Evolutionary conservation across 2,888 invertebrate genomes (phyloP), one percentile per base, ranked within the genome.

Genomic region (Arge pagana): DNA sequence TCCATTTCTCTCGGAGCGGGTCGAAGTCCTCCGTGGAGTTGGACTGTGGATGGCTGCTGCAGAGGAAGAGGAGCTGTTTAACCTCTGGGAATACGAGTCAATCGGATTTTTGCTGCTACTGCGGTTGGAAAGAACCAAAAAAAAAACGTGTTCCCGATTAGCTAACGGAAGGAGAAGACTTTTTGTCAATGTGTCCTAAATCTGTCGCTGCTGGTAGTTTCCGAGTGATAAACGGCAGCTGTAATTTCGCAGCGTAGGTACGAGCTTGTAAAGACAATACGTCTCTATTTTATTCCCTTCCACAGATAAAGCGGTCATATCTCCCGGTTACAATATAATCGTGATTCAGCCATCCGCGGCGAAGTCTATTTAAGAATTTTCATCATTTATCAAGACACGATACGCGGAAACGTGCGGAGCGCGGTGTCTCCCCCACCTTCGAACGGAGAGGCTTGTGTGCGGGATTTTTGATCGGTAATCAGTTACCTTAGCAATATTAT

Each of bases 231-330:
- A 67, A 66, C 63, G 63, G 53, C 60, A 53, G 48, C 24, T 58
- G 54, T 58, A 53, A 56, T 57, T 58, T 33, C 51, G 48, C 51
- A 58, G 52, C 57, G 53, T 61, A 59, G 64, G 62, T 63, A 66
- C 66, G 60, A 61, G 62, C 60, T 58, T 64, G 61, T 57, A 64
- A 65, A 65, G 64, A 65, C 65, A 69, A 66, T 65, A 70, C 68
- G 62, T 68, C 70, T 68, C 65, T 68, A 68, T 68, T 67, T 68
- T 68, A 68, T 67, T 65, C 65, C 52, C 48, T 42, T 35, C 59
- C 59, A 61, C 58, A 56, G 59, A 61, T 58, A 54, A 55, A 59
- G 58, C 57, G 57, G 48, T 54, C 52, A 59, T 54, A 52, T 54
- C 42, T 41, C 49, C 41, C 49, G 51, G 58, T 58, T 68, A 67